Percentiles rank a stretch among this genome's conserved stretches.
Evolutionary conservation across 37 sponge, comb jelly and placozoan species (phyloP).

Genomic region (Hormiphora californensis): DNA sequence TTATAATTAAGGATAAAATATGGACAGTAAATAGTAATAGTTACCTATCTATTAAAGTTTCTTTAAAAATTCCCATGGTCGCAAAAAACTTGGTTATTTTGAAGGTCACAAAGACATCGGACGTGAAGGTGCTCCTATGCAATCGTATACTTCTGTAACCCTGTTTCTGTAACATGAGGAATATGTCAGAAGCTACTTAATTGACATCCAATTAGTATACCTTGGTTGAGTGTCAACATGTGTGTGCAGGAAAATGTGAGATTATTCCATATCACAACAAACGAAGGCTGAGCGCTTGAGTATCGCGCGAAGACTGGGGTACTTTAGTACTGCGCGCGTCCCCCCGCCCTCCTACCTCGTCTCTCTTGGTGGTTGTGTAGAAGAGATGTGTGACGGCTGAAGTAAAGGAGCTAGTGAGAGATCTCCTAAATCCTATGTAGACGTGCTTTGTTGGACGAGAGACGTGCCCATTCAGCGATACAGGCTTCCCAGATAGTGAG

Average conservation of each 20-base stretch:
- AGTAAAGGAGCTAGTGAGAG: slow-evolving; percentile 1
- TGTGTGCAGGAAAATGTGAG: too few relatives aligned
- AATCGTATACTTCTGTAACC: slow-evolving; percentile 40
- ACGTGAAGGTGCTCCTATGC: slow-evolving; percentile 1
- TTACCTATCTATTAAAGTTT: slow-evolving; percentile 25
- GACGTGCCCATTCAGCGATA: slow-evolving; percentile 54
- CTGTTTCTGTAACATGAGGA: slow-evolving; percentile 36
- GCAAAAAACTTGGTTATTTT: slow-evolving; percentile 1
- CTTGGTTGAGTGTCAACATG: too few relatives aligned
- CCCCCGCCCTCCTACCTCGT: too few relatives aligned
- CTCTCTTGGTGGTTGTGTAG: slow-evolving; percentile 46
- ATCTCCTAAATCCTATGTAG: background rate
- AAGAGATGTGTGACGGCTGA: background rate
- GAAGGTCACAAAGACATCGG: slow-evolving; percentile 9
- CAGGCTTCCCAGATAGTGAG: slow-evolving; percentile 25
- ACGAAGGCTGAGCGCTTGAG: too few relatives aligned
- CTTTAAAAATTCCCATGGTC: slow-evolving; percentile 23
- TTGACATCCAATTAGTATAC: background rate
- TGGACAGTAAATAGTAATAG: background rate
- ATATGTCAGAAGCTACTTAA: background rate
- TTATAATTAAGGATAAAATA: background rate
- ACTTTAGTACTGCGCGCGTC: too few relatives aligned
- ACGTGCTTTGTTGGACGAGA: slow-evolving; percentile 32
- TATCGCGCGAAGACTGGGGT: too few relatives aligned
- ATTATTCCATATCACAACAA: too few relatives aligned